These are phyloP conservation scores for Drosophila lacertosa DNA, from an alignment of 1,140 invertebrate species.

Conservation along the genomic window DNA sequence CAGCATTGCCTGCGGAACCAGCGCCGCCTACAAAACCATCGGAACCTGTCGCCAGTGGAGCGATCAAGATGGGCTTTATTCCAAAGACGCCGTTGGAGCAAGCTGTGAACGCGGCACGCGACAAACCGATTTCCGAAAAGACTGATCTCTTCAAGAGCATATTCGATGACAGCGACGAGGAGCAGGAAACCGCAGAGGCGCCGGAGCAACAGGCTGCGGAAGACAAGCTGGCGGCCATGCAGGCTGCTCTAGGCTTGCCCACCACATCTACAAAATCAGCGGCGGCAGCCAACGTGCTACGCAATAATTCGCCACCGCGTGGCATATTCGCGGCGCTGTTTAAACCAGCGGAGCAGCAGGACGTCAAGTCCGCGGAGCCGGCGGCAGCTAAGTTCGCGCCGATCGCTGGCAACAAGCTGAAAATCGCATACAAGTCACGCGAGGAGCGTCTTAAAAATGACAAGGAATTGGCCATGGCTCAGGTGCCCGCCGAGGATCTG, in stretches of 20 bases:
- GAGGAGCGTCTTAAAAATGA: constrained; percentile 63
- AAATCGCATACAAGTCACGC: constrained; percentile 60
- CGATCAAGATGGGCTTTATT: constrained; percentile 49
- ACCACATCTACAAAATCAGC: constrained; percentile 60
- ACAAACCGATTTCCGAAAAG: constrained; percentile 85
- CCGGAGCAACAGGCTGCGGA: constrained; percentile 16
- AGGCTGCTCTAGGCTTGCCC: constrained; percentile 55
- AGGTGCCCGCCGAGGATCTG: constrained; percentile 43
- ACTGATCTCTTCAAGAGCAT: constrained; percentile 87
- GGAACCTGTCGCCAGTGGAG: not conserved
- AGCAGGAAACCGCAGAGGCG: constrained; percentile 50
- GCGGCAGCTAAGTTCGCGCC: constrained; percentile 53
- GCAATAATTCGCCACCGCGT: constrained; percentile 88
- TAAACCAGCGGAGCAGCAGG: constrained; percentile 32
- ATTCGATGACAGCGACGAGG: constrained; percentile 86
- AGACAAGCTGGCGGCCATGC: constrained; percentile 50
- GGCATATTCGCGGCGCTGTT: constrained; percentile 90
- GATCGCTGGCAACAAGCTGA: constrained; percentile 62
- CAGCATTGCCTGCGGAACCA: not conserved
- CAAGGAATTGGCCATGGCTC: constrained; percentile 51
- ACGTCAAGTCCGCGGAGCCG: not conserved
- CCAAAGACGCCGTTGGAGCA: constrained; percentile 68
- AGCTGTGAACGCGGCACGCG: constrained; percentile 77
- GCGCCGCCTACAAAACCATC: not conserved
- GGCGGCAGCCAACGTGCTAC: constrained; percentile 84